These are phyloP conservation scores for Acipenser oxyrinchus DNA, from an alignment of 2,797 vertebrate species.

Conservation along the genomic window DNA sequence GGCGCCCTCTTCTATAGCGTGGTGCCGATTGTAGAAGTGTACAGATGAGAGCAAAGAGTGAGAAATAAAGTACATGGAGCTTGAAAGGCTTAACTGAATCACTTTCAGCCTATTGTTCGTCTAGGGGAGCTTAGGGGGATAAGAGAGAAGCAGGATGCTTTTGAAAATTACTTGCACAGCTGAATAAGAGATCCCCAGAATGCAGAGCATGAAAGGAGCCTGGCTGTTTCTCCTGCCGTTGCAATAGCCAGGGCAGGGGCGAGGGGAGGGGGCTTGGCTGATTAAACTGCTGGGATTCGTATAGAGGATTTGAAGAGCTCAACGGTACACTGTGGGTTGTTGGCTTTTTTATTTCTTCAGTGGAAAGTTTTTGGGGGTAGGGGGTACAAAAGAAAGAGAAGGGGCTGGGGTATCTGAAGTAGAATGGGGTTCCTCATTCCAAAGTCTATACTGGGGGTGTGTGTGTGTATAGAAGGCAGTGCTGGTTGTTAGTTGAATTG, in stretches of 20 bases:
- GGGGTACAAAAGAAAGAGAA: background rate
- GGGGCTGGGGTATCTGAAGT: background rate
- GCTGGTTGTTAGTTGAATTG: background rate
- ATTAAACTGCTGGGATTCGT: slow-evolving; percentile 49
- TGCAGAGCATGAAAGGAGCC: slow-evolving; percentile 64
- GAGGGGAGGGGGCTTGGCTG: slow-evolving; percentile 47
- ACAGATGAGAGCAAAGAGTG: slow-evolving; percentile 68
- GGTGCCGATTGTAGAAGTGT: slow-evolving; percentile 59
- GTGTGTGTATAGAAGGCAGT: background rate
- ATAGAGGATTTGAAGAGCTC: slow-evolving; percentile 24
- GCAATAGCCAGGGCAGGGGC: slow-evolving; percentile 51
- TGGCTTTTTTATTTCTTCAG: background rate
- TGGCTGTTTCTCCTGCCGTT: slow-evolving; percentile 62
- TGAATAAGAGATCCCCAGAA: slow-evolving; percentile 89
- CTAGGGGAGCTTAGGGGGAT: slow-evolving; percentile 87
- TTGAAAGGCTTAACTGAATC: slow-evolving; percentile 94
- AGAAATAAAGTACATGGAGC: slow-evolving; percentile 87
- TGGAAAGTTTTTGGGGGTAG: background rate
- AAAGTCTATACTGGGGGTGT: background rate
- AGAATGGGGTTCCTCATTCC: background rate
- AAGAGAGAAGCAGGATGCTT: slow-evolving; percentile 87
- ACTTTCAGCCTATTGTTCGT: slow-evolving; percentile 97
- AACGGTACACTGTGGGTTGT: slow-evolving; percentile 28
- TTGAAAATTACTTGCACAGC: slow-evolving; percentile 92
- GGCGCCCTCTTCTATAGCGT: slow-evolving; percentile 47